Conservation (phyloP, 2,797 vertebrate species). For the Orientallactaga sibirica region DNA sequence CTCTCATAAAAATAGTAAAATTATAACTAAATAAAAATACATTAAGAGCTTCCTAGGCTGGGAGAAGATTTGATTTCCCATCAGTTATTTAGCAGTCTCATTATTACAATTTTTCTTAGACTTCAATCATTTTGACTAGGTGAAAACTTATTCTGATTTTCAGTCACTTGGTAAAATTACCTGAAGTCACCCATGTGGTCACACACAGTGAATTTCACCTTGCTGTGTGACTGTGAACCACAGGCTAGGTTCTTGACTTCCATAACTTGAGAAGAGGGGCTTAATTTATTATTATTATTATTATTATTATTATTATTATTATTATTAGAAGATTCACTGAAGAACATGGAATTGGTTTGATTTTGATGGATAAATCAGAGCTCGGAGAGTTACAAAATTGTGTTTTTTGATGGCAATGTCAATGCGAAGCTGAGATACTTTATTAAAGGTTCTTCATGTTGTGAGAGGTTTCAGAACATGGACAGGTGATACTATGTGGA, state of each 20-base stretch:
- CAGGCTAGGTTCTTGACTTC: background rate
- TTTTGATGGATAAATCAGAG: conserved; percentile 2
- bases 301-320: background rate
- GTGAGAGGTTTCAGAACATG: conserved; percentile 13
- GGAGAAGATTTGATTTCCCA: background rate
- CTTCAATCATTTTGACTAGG: background rate
- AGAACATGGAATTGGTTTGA: background rate
- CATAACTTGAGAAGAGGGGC: background rate
- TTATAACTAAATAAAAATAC: no score
- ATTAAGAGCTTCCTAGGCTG: background rate
- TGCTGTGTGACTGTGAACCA: background rate
- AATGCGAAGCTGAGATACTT: background rate
- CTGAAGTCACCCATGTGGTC: background rate
- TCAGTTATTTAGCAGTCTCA: background rate
- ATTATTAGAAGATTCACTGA: background rate
- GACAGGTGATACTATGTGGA: background rate
- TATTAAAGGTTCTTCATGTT: background rate
- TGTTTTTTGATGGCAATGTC: background rate
- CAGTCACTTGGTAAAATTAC: background rate
- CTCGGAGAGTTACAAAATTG: conserved; percentile 15
- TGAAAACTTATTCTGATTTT: background rate
- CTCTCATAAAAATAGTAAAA: no score
- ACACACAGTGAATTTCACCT: background rate
- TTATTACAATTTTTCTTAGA: background rate
- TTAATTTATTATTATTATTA: background rate